Evolutionary conservation across 2,797 vertebrate species (phyloP), one percentile per base, ranked within the genome.

Genomic region (Galaxias olidus): DNA sequence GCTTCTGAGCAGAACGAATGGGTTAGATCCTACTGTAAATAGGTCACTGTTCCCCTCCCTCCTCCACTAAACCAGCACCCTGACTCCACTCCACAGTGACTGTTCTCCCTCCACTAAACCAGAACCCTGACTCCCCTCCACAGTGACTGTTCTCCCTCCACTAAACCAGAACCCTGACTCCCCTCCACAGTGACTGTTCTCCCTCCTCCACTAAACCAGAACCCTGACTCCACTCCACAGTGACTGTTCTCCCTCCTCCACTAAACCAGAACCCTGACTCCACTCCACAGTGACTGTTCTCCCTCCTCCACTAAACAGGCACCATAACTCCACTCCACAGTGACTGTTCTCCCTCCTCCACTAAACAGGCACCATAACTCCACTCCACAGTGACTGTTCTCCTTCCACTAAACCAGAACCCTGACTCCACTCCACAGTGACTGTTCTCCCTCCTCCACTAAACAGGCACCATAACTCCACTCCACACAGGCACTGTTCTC

Each of bases 1-100:
- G 85, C 80, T 89, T 77, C 81, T 86, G 80, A 88, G 87, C 86
- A 85, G 87, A 90, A 86, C 86, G 82, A 89, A 90, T 86, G 86
- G 80, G 79, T 86, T 87, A 59, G 73, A 79, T 86, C 84, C 78
- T 77, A 69, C 81, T 70, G 84, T 91, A 92, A 91, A 84, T 92
- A 91, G 89, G 90, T 92, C 90, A 91, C 30, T 30, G 30, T 30
- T 30, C 30, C 6, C 30, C 30, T 30, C 30, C 30, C 30, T 30
- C 30, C 30, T 30, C 30, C 30, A 30, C 30, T 30, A 30, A 30
- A 30, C 3, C 30, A 30, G 30, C 30, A 30, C 30, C 30, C 30
- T 30, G 30, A 30, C 30, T 30, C 30, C 30, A n/a, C n/a, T n/a
- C n/a, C n/a, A n/a, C n/a, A n/a, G 90, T 92, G 89, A 91, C 30